phyloP scores from a whole-genome alignment of 1,140 invertebrate genomes.

The Halictus rubicundus region DNA sequence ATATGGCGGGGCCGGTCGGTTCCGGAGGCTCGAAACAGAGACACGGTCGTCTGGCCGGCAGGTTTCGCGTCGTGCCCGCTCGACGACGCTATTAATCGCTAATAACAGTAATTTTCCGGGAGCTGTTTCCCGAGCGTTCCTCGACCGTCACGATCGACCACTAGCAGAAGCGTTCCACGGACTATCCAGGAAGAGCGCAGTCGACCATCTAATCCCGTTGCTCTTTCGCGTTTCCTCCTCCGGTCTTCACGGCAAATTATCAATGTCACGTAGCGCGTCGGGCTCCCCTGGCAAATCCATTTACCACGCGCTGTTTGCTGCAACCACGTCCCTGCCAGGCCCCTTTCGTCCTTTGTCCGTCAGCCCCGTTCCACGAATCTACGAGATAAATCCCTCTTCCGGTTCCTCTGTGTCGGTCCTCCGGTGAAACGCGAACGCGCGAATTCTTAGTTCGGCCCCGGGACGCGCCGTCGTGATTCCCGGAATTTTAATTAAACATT shows the following conservation, averaged over 20 bases:
- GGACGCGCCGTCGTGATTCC: not conserved
- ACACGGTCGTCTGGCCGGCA: not conserved
- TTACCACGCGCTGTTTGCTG: slow-evolving; percentile 37
- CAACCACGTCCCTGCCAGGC: not conserved
- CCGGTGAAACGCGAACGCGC: not conserved
- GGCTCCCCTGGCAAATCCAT: slow-evolving; percentile 41
- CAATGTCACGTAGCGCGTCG: slow-evolving; percentile 45
- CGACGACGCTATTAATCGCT: slow-evolving; percentile 9
- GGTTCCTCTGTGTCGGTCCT: not conserved
- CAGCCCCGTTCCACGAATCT: not conserved
- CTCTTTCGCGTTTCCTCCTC: slow-evolving; percentile 43
- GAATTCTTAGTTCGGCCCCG: not conserved
- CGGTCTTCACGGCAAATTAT: slow-evolving; percentile 54
- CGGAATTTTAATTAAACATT: not conserved
- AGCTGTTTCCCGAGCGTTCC: not conserved
- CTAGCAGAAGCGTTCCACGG: slow-evolving; percentile 8
- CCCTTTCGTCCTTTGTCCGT: not conserved
- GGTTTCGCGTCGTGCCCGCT: not conserved
- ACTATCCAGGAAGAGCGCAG: slow-evolving; percentile 29
- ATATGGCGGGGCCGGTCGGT: no score
- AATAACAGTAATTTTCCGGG: slow-evolving; percentile 30
- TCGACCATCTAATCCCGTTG: slow-evolving; percentile 44
- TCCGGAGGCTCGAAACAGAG: not conserved
- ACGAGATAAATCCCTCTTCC: slow-evolving; percentile 2
- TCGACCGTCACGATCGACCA: slow-evolving; percentile 25